phyloP scores from a whole-genome alignment of 2,797 vertebrate species.

The Diglossa cyanea region DNA sequence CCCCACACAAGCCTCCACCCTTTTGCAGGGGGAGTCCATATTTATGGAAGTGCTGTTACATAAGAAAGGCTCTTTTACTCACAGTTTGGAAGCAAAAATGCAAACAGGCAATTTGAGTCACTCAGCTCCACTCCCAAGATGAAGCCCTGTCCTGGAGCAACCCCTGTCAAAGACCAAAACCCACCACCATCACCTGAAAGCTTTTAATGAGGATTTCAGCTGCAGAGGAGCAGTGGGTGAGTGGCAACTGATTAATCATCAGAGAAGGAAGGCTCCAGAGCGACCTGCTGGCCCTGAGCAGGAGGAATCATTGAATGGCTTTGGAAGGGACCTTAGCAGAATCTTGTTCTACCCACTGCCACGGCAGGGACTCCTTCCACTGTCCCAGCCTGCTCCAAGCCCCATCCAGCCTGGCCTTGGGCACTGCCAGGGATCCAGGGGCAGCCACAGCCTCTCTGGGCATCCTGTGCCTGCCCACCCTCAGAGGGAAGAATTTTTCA shows the following conservation, averaged over 20 bases:
- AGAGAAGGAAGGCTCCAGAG: neutral
- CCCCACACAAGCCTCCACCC: neutral
- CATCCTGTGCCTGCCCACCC: neutral
- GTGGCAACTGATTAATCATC: neutral
- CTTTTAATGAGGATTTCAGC: neutral
- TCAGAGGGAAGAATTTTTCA: neutral
- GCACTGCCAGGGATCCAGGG: neutral
- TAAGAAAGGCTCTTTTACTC: neutral
- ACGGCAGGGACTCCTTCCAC: neutral
- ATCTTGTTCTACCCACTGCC: neutral
- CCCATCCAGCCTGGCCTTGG: accelerated
- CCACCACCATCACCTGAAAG: neutral
- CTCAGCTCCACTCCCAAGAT: neutral
- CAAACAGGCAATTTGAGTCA: neutral
- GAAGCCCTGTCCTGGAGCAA: neutral
- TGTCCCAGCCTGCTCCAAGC: accelerated
- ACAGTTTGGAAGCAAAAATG: neutral
- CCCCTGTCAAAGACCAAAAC: neutral
- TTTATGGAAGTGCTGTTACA: neutral
- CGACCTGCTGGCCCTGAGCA: neutral
- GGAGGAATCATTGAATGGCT: neutral
- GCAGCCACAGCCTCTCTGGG: neutral
- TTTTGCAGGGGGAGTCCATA: neutral
- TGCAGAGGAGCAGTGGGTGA: neutral
- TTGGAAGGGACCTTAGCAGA: neutral